Evolutionary conservation across 1,140 invertebrate genomes (phyloP), one percentile per base, ranked within the genome.

Genomic region (Drosophila grimshawi): DNA sequence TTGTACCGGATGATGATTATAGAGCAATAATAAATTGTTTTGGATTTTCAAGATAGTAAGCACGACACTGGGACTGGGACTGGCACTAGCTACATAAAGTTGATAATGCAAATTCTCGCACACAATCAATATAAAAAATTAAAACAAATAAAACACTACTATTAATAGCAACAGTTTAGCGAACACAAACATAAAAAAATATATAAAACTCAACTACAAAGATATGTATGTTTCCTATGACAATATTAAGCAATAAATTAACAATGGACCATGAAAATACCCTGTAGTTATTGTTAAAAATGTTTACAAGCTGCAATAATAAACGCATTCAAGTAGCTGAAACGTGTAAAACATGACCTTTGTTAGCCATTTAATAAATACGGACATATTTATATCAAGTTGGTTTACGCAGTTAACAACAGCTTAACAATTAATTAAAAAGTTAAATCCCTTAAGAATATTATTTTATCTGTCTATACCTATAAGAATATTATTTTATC

Each of bases 101-200:
- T 73, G 70, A 73, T 68, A 73, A 61, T 60, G 55, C 48, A 55
- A 60, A 67, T 35, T 41, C 41, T 33, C 10, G 33, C 70, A 55
- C 48, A 39, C 63, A 67, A 55, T 60, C 61, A 29, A 8, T 19
- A 29, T n/a, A 32, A 37, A 60, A 49, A 32, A 33, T 35, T n/a
- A 46, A 32, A 46, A 32, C 51, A 65, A 51, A 39, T 49, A 53
- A 37, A 48, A 73, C 30, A 49, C 7, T 5, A 30, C 62, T 73
- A 67, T 60, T 55, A 67, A 73, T 73, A 73, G 70, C 53, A 59
- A 59, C 10, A 52, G 48, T 67, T 67, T 29, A 67, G 41, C 55
- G 57, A 51, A 33, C 46, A 37, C 43, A 53, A 30, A 45, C 10
- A 65, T 33, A 61, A 52, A 52, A 53, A 62, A 43, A 72, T 43